Base-by-base conservation (phyloP, 1,140 invertebrate genomes). In the Nixonia krombeini region DNA sequence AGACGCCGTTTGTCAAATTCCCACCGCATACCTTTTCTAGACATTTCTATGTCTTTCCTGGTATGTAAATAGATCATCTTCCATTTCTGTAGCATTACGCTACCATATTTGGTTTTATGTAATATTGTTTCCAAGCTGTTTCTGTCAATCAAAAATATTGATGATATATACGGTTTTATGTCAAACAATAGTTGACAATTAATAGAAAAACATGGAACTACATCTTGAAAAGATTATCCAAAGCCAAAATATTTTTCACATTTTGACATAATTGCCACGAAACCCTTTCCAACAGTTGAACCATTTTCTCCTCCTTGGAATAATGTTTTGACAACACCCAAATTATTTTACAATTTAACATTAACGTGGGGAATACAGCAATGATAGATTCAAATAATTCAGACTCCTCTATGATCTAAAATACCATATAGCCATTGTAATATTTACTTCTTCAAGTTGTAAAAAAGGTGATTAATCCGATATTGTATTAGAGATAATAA, bases 1-100 rank as follows among this genome's bases (percentile, higher is more conserved):
- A 97, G 83, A 35, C 88, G 87, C 6, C 87, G 89, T 58, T 91
- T 89, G 73, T 96, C 92, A 81, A 97, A 97, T 80, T 97, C 95
- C 96, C 95, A 97, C 9, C 95, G 87, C 6, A 88, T 87, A 2
- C 92, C 93, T 69, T 93, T 92, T 0, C 92, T 93, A 0, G 91
- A 92, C 1, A 89, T 73, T 81, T 97, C 95, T 62, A 97, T 96
- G 57, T 90, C 90, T 10, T 90, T 86, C 17, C 95, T 84, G 0
- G 91, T 94, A 42, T 91, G 86, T 62, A 91, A 84, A 74, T 94
- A 95, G 0, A 89, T 84, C 0, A 82, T 73, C 74, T 93, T 93
- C 94, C 95, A 96, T 40, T 86, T 86, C 49, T 88, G 87, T 76
- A 96, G 81, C 87, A 96, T 91, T 25, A 87, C 84, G 40, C 87